Evolutionary conservation across 2,888 invertebrate species (phyloP), one percentile per base, ranked within the genome.

Genomic region (Tridacna crocea): DNA sequence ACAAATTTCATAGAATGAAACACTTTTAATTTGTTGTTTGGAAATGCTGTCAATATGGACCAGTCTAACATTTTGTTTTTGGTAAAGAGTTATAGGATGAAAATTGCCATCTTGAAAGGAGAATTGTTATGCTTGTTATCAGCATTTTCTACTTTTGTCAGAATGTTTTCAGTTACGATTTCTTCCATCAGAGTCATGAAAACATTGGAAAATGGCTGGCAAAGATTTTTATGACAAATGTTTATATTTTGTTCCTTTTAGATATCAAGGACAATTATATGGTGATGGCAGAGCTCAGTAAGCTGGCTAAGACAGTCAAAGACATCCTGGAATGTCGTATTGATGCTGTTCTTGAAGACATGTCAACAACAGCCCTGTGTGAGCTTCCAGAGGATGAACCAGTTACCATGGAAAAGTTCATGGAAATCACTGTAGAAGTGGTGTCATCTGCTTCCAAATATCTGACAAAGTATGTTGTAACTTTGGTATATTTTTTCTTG

Each of bases 291-390:
- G 91, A 93, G 15, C 89, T 94, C 76, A 92, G 93, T 82, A 91
- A 91, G 75, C 83, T 94, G 75, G 89, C 90, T 58, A 94, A 94
- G 87, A 92, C 98, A 88, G 97, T 98, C 8, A 97, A 97, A 91
- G 98, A 99, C 93, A 97, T 98, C 81, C 97, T 98, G 92, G 96
- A 97, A 6, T 98, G 98, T 93, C 96, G 98, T 92, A 98, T 99
- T 88, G 96, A 98, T 82, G 97, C 97, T 92, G 97, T 98, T 48
- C 95, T 99, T 46, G 96, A 96, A 84, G 97, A 97, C 85, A 98
- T 99, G 98, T 97, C 98, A 92, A 96, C 96, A 76, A 96, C 97
- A 26, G 96, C 97, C 0, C 95, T 99, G 63, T 96, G 98, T 90
- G 96, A 96, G 65, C 94, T 98, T 75, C 98, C 98, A 22, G 96